Evolutionary conservation across 23 tunicate genomes (phyloP), one percentile per base, ranked within the genome.

Genomic region (Botrylloides violaceus): DNA sequence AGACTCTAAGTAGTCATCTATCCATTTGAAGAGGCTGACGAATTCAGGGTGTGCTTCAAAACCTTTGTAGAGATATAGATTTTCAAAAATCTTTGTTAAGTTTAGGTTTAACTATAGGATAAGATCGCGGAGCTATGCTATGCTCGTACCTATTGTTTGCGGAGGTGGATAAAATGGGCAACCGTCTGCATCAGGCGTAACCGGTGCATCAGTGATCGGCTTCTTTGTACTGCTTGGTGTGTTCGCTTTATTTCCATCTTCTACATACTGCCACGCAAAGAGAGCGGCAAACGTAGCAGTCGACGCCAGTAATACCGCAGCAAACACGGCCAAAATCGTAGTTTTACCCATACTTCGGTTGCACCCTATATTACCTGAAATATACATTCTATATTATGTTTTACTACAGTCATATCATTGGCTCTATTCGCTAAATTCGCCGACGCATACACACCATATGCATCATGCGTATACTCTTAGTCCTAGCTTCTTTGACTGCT

Each of bases 121-220:
- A 47, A 47, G 12, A 47, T 47, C n/a, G n/a, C n/a, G n/a, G n/a
- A n/a, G n/a, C 55, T 12, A 47, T 47, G 55, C 55, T 18, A 47
- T 12, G 18, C 23, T 20, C 74, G 19, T 43, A 36, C 74, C 74
- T 43, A 68, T 68, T 1, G 36, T 43, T 68, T 68, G 74, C 0
- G 74, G 74, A 6, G 29, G 27, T 19, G 74, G 74, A 26, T 68
- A 68, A 36, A 35, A 68, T 1, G 74, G 74, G n/a, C 74, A 68
- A 19, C 56, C 58, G 9, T 35, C 37, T 25, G 36, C 23, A 2
- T 27, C 47, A 4, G 56, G 27, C 1, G 58, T 20, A 19, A 35
- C 28, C 15, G 59, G 74, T 0, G 1, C 22, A n/a, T n/a, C 37
- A 20, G 74, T n/a, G 12, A 20, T 68, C 4, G 1, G 15, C 29